Evolutionary conservation across 2,797 vertebrate genomes (phyloP), one percentile per base, ranked within the genome.

Genomic region (Sorex maritimensis): DNA sequence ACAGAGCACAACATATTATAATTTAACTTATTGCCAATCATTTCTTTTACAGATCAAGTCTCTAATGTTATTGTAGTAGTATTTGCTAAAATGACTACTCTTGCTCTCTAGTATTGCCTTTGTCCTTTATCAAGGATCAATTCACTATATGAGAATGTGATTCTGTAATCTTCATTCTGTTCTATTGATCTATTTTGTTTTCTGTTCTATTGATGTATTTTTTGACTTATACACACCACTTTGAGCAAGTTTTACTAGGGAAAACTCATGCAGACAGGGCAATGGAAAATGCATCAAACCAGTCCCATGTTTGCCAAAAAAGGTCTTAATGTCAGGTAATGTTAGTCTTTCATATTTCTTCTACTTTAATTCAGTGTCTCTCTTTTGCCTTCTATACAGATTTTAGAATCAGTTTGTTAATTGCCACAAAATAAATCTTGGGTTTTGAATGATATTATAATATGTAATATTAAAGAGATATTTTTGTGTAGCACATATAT

Each of bases 391-490:
- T 63, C 17, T 28, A 26, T 41, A 30, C 52, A 78, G 41, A 24
- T 38, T 92, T 88, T 72, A 83, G 24, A 61, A 83, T 61, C 19
- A 78, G 28, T 58, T 82, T 71, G 24, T 72, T 30, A 65, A 26
- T 72, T 52, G 69, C 23, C 12, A 77, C 28, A 75, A 75, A 38
- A 58, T 87, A 38, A 63, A 11, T n/a, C 71, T 24, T 77, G 19
- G 4, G 7, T 77, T 88, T 83, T 78, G 19, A 52, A 52, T 61
- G 55, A 19, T 26, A 38, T 83, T 71, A 63, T 2, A 41, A 7
- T 44, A 44, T 44, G 41, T 44, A 44, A 44, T 44, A 44, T 44
- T 44, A 44, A 44, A 44, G 5, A 44, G 41, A 44, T 44, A 44
- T 44, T 44, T 44, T 44, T 44, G 41, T 44, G 41, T 44, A 44